Percentiles rank a stretch among this genome's conserved stretches.
phyloP scores from a whole-genome alignment of 2,888 invertebrate species.

The Meiosimyza decipiens region DNA sequence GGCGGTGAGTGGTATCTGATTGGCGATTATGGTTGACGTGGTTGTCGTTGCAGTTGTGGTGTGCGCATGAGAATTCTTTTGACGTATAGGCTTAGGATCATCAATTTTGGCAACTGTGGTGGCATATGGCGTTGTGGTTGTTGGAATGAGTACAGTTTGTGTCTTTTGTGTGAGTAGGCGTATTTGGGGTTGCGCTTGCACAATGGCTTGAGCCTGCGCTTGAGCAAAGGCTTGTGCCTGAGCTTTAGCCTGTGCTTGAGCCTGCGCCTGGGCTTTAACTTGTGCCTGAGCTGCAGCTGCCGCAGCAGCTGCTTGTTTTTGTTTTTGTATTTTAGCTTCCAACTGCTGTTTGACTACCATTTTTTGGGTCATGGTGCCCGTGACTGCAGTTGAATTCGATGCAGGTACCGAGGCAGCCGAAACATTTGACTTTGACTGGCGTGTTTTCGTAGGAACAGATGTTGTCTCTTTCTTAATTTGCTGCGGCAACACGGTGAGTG shows the following conservation, averaged over 20 bases:
- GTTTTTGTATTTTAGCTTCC: conserved; percentile 77
- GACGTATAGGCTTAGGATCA: conserved; percentile 33
- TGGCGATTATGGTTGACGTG: conserved; percentile 46
- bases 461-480: conserved; percentile 2
- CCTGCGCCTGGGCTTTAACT: conserved; percentile 68
- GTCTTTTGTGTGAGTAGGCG: conserved; percentile 63
- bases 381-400: conserved; percentile 41
- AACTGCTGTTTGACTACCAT: conserved; percentile 74
- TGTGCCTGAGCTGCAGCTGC: conserved; percentile 53
- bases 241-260: conserved; percentile 59
- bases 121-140: conserved; percentile 56
- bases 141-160: conserved; percentile 71
- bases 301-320: conserved; percentile 64
- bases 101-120: conserved; percentile 45
- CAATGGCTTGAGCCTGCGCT: conserved; percentile 36
- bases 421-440: conserved; percentile 32
- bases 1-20: conserved; percentile 53
- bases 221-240: conserved; percentile 45
- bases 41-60: conserved; percentile 29
- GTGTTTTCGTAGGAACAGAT: conserved; percentile 40
- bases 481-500: conserved; percentile 54
- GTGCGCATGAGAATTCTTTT: conserved; percentile 38
- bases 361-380: conserved; percentile 66
- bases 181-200: conserved; percentile 51
- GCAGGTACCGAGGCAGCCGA: conserved; percentile 30